Evolutionary conservation across 2,113 vertebrate genomes (phyloP).

Genomic region (Apodemus speciosus): DNA sequence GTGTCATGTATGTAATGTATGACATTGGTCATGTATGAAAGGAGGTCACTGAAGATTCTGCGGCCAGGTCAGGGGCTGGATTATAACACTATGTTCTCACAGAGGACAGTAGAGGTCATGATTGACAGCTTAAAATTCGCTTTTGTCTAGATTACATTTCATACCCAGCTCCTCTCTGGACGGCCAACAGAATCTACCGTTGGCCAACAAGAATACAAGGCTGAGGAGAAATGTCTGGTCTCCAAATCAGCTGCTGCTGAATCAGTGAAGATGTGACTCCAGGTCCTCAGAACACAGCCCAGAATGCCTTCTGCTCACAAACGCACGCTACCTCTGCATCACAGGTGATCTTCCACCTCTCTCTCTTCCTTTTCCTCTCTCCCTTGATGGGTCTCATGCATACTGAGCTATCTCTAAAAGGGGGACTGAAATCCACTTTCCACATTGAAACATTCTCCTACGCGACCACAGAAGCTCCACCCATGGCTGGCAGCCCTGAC

Average conservation of each 20-base stretch:
- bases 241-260: neutral
- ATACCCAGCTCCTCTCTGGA: neutral
- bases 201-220: neutral
- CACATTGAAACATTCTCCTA: neutral
- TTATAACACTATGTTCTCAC: no score
- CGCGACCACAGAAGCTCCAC: neutral
- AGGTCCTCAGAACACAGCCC: neutral
- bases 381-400: neutral
- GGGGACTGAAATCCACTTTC: neutral
- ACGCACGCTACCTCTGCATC: neutral
- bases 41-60: no score
- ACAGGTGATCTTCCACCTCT: neutral
- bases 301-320: neutral
- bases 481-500: neutral
- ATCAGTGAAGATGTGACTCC: neutral
- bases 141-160: neutral
- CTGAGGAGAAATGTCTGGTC: neutral
- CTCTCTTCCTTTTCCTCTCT: neutral
- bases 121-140: slow-evolving; percentile 39
- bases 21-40: neutral
- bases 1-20: neutral
- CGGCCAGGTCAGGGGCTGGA: neutral
- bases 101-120: neutral
- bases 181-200: neutral
- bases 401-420: neutral